Evolutionary conservation across 2,797 vertebrate genomes (phyloP).

Genomic region (Tenualosa ilisha): DNA sequence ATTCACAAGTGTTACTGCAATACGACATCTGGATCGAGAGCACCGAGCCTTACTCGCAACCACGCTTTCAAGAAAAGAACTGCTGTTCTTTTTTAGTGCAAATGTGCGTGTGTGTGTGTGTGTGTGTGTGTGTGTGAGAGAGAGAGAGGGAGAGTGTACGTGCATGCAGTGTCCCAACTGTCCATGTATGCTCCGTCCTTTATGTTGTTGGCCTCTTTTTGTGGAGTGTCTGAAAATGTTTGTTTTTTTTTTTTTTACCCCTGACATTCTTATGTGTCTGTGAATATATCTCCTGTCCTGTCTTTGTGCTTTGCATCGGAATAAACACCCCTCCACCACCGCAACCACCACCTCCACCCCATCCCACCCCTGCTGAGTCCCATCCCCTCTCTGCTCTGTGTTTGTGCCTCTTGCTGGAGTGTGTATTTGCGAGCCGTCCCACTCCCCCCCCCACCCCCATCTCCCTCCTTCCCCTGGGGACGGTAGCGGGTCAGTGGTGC

Average conservation of each 20-base stretch:
- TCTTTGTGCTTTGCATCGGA: not conserved
- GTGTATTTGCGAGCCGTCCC: conserved; percentile 28
- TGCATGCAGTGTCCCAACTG: not conserved
- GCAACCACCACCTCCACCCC: too few species aligned
- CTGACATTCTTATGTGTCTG: not conserved
- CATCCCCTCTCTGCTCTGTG: not conserved
- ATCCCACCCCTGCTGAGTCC: not conserved
- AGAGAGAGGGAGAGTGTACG: not conserved
- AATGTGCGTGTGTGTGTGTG: not conserved
- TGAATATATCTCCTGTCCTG: not conserved
- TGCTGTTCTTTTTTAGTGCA: not conserved
- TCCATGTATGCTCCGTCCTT: not conserved
- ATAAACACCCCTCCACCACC: not conserved
- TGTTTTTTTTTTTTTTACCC: not conserved
- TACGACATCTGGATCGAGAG: not conserved
- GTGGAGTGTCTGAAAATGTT: not conserved
- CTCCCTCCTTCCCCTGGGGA: conserved; percentile 30
- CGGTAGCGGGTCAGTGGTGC: conserved; percentile 38
- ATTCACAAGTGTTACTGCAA: not conserved
- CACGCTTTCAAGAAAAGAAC: not conserved
- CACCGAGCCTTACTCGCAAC: not conserved
- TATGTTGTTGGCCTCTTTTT: not conserved
- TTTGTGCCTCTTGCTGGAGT: conserved; percentile 40
- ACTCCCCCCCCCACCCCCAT: conserved; percentile 21
- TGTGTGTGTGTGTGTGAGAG: not conserved